Evolutionary conservation across 2,113 vertebrate species (phyloP), one percentile per base, ranked within the genome.

Genomic region (Nipponia nippon): DNA sequence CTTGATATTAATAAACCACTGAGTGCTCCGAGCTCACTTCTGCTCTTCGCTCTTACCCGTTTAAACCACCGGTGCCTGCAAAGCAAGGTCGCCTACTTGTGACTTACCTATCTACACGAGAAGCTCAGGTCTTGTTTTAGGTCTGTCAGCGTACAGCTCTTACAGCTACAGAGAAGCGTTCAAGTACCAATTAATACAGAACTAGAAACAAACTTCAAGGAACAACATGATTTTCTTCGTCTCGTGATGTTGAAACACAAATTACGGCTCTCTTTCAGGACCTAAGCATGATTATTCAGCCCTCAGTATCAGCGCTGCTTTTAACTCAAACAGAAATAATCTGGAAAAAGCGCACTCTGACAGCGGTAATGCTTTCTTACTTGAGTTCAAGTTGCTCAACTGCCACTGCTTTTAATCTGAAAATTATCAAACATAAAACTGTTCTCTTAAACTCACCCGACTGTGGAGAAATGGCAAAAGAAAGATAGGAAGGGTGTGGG

Each of bases 81-180:
- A 63, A 56, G 58, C n/a, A 72, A n/a, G 7, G 42, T 3, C n/a
- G 29, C 12, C 66, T 47, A 16, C 58, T 65, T 20, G 10, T 10
- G 34, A 11, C 42, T 62, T 8, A 10, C 6, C 38, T 1, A 70
- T 7, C 20, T 14, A 17, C 77, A 21, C 7, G 1, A 20, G 29
- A 6, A 47, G 13, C 56, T 40, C n/a, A 5, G n/a, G 15, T 63
- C 18, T n/a, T 18, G 6, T 6, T 47, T 32, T 26, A 50, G 26
- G 26, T 29, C 49, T 0, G 0, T 30, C 40, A 23, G 30, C 8
- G 0, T 1, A 13, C 1, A 49, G 49, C n/a, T 40, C 77, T 42
- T 7, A 25, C 16, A 14, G 30, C n/a, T 9, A 21, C 17, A 42
- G 13, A n/a, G 17, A 21, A 61, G 38, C 53, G 18, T 3, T 46